Base-by-base conservation (phyloP, 1,140 invertebrate genomes). In the Ganaspis sp. region DNA sequence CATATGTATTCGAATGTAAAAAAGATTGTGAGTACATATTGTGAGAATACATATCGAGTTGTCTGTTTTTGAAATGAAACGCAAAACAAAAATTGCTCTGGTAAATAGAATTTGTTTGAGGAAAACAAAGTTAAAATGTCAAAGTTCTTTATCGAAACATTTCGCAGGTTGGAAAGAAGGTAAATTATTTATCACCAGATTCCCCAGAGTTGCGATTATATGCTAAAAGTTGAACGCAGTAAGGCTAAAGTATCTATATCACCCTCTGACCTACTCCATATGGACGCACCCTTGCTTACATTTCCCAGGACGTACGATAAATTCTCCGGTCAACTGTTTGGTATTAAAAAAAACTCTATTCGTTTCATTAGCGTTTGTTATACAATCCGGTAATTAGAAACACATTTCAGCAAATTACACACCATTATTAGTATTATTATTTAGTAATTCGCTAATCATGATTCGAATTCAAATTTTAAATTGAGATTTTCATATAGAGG, bases 301-400 rank as follows among this genome's bases (percentile, higher is more conserved):
- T 74, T 83, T 82, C 72, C 69, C 79, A 75, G 58, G 54, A 72
- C 73, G 12, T 58, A 15, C 23, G 54, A 58, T 58, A 58, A 58
- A 58, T 58, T 58, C 54, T 58, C 23, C 9, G 54, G 54, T 58
- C 54, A 58, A 58, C 54, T 26, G 21, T 29, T 58, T 58, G 54
- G 12, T 15, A 58, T 58, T 26, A 26, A 58, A 26, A 26, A 26
- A 29, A 23, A 15, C 5, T 34, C 21, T 11, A 15, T 26, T 26
- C 54, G 21, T 23, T 58, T 26, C 54, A 58, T 58, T 58, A 58
- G 23, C 9, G 26, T 17, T 8, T 17, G 4, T 17, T 17, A 49
- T n/a, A 17, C n/a, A 17, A 19, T 49, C 1, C 45, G n/a, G 45
- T 49, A 49, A 49, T 49, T 49, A 49, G 45, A 49, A 49, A 49